Base-by-base conservation (phyloP, 1,140 invertebrate species). In the Platorchestia sp. region DNA sequence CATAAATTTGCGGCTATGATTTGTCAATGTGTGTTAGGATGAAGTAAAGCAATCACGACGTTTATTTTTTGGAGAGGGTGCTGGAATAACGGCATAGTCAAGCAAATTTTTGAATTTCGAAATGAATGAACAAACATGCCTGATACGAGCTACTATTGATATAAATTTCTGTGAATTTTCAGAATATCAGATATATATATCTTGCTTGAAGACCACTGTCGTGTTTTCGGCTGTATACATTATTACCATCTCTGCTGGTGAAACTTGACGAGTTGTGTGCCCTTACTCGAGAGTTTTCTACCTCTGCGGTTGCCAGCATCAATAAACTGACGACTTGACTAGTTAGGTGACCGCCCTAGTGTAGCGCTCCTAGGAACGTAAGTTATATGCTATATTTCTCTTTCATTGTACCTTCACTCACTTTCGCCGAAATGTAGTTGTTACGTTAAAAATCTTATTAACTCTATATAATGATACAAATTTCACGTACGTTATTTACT, bases 311-410 rank as follows among this genome's bases (percentile, higher is more conserved):
- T 36, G 59, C 36, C 59, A 36, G 59, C 14, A 75, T 75, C 27
- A 19, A 3, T 1, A 75, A 75, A 75, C 59, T 75, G 59, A 36
- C 1, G 59, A 75, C 27, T 14, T 75, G 59, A 75, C 10, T 75
- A 75, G 59, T 75, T 75, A 75, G 36, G 27, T 36, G 59, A 75
- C 36, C 27, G 59, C 59, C 59, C 59, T 75, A 75, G 14, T 75
- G 59, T 75, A 75, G 59, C 59, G 27, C 59, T 27, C 36, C 14
- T 75, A 75, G 87, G 14, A 89, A 89, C 43, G n/a, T 89, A 89
- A 89, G 87, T 44, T 89, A 89, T 6, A 89, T 89, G 87, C 87
- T 89, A 42, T 89, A 89, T 89, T 75, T 75, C 59, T 89, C 87
- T 89, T 42, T 89, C 87, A 89, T 89, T 41, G 87, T 89, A 89